Percentiles rank a stretch among this genome's conserved stretches.
Conservation (phyloP, 2,797 vertebrate genomes). For the Myotis pilosus region DNA sequence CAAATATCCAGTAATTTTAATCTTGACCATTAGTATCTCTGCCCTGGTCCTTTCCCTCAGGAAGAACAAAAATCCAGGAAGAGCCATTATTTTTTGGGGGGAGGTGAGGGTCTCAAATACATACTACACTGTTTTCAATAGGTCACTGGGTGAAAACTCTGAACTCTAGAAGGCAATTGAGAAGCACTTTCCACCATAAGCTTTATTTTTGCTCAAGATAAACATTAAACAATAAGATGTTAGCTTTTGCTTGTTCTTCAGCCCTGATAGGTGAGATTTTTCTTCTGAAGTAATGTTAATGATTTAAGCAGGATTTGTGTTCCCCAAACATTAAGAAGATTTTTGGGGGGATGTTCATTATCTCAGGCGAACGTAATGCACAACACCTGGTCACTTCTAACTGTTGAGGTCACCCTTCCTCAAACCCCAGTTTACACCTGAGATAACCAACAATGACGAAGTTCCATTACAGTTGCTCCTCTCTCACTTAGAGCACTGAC, state of each 20-base stretch:
- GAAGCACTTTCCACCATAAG: background rate
- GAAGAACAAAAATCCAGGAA: background rate
- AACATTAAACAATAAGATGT: background rate
- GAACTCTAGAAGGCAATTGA: background rate
- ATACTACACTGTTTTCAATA: background rate
- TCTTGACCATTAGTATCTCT: fast-evolving
- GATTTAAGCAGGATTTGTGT: background rate
- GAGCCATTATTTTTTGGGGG: background rate
- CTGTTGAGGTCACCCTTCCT: background rate
- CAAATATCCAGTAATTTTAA: background rate
- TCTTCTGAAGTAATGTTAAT: background rate
- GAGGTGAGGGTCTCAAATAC: background rate
- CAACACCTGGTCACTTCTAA: background rate
- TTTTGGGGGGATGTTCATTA: background rate
- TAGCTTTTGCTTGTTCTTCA: background rate
- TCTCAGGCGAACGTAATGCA: background rate
- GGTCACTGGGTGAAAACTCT: background rate
- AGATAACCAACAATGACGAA: background rate
- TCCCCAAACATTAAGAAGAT: too few relatives aligned
- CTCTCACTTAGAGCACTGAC: background rate
- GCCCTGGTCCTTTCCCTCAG: background rate
- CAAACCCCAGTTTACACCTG: background rate
- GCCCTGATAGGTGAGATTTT: background rate
- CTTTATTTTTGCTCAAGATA: background rate
- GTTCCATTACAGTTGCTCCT: background rate